Evolutionary conservation across 2,113 vertebrate species (phyloP), one percentile per base, ranked within the genome.

Genomic region (Dasyurus viverrinus): DNA sequence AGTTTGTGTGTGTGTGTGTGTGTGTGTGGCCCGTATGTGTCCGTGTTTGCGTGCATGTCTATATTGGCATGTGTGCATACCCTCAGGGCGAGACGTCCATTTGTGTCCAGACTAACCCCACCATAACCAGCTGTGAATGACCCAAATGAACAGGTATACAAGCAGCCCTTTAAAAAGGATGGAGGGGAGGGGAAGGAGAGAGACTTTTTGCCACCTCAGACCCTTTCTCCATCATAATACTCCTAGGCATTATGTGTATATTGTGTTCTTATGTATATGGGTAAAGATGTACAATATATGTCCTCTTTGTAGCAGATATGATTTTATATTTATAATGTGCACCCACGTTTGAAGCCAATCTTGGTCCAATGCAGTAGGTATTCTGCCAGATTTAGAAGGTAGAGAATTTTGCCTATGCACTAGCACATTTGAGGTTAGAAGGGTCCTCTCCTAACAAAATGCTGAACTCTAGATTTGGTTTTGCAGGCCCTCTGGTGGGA

Each of bases 201-300:
- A 97, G 96, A 84, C 93, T 92, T 48, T 91, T 91, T 96, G 96
- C 94, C 97, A 98, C 96, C 96, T 76, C 0, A 57, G 90, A 57
- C 11, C 93, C 94, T 96, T 96, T 96, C 91, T 95, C 95, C 24
- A 68, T 95, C 93, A 97, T 92, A 97, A 98, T 97, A 98, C 97
- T 89, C 48, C 68, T 95, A 98, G 98, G 97, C 96, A 91, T 98
- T 98, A 97, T 98, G 98, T 98, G 98, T 99, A 98, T 98, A 98
- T 98, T 98, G 98, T 99, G 98, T 98, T 98, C 98, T 98, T 99
- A 98, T 99, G 98, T 99, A 98, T 98, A 98, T 98, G 98, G 98
- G 98, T 98, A 98, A 98, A 98, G 98, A 98, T 98, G 98, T 99
- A 98, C 98, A 98, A 98, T 98, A 98, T 97, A 96, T 54, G 98